These are phyloP conservation scores for Ophion slaviceki DNA, from an alignment of 2,888 invertebrate genomes.

Conservation along the genomic window DNA sequence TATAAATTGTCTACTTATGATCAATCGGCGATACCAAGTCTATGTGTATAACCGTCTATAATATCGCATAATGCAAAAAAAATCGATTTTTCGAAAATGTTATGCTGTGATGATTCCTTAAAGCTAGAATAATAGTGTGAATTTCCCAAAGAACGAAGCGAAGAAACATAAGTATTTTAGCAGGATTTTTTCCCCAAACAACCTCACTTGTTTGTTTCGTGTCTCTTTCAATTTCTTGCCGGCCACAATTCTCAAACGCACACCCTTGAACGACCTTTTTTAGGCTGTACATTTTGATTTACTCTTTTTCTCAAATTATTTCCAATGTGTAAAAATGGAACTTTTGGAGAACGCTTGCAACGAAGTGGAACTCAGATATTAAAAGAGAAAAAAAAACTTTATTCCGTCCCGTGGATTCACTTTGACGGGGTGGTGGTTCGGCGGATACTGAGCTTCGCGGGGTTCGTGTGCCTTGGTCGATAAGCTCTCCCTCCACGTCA, in stretches of 20 bases:
- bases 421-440: slow-evolving; percentile 81
- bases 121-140: no score
- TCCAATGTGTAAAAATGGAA: slow-evolving; percentile 22
- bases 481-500: slow-evolving; percentile 80
- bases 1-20: no score
- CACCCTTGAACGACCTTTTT: slow-evolving; percentile 26
- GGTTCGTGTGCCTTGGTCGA: slow-evolving; percentile 78
- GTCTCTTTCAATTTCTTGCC: slow-evolving; percentile 46
- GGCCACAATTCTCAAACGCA: slow-evolving; percentile 42
- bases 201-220: slow-evolving; percentile 56
- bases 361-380: slow-evolving; percentile 3
- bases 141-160: not conserved
- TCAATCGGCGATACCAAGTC: no score
- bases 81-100: no score
- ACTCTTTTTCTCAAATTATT: not conserved
- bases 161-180: not conserved
- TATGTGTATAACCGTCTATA: no score
- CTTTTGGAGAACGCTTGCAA: slow-evolving; percentile 26
- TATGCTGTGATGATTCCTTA: no score
- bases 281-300: not conserved
- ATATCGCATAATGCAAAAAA: no score
- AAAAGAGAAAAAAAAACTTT: slow-evolving; percentile 31
- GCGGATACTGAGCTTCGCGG: slow-evolving; percentile 80
- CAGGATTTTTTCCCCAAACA: not conserved
- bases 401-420: slow-evolving; percentile 65